phyloP scores from a whole-genome alignment of 92 coral and sea anemone species.

The Paramuricea clavata region DNA sequence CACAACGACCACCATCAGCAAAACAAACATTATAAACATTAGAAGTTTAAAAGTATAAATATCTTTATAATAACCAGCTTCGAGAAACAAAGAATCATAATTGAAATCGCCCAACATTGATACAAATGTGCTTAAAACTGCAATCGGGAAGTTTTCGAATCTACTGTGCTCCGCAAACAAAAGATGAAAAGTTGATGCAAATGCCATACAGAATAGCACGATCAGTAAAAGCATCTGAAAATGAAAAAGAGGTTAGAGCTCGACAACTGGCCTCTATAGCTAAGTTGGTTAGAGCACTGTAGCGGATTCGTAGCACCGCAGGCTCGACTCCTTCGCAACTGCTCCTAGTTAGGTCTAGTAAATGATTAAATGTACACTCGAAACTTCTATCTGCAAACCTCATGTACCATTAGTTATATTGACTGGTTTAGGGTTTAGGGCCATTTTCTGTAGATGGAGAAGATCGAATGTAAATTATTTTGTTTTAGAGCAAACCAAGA shows the following conservation, averaged over 20 bases:
- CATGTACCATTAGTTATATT: too few relatives aligned
- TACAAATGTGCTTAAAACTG: conserved; percentile 18
- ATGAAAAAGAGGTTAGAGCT: too few relatives aligned
- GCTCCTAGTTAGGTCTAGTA: too few relatives aligned
- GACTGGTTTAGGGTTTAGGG: too few relatives aligned
- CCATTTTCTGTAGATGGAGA: too few relatives aligned
- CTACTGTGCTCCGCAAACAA: conserved; percentile 8
- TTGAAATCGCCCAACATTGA: conserved; percentile 17
- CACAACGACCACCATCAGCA: conserved; percentile 25
- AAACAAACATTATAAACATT: conserved; percentile 4
- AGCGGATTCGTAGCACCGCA: neutral
- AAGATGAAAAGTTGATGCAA: conserved; percentile 24
- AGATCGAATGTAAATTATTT: too few relatives aligned
- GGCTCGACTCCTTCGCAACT: too few relatives aligned
- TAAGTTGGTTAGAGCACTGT: neutral
- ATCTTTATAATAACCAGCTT: neutral
- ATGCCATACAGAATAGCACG: conserved; percentile 24
- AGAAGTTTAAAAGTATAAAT: conserved; percentile 8
- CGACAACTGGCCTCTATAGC: too few relatives aligned
- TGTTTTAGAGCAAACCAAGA: too few relatives aligned
- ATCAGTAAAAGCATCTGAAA: conserved; percentile 31
- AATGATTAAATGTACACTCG: too few relatives aligned
- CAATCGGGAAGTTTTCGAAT: conserved; percentile 1
- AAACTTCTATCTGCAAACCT: too few relatives aligned
- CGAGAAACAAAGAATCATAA: conserved; percentile 23